Evolutionary conservation across 2,113 vertebrate genomes (phyloP), one percentile per base, ranked within the genome.

Genomic region (Pelusios castaneus): DNA sequence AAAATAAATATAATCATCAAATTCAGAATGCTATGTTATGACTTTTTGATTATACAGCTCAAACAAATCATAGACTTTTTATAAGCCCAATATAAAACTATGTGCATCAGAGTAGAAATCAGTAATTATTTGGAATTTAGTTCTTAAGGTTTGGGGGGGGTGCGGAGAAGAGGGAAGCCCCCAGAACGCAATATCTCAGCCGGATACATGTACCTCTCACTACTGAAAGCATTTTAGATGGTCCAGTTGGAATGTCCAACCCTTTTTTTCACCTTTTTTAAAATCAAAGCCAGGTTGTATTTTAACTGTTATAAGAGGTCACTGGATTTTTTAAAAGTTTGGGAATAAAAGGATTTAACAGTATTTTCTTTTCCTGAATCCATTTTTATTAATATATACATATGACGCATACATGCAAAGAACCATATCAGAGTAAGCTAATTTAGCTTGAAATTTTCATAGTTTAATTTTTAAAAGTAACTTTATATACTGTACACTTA

Each of bases 341-440:
- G 5, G 56, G 11, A 52, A 27, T 31, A 89, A 90, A 41, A 87
- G 27, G 54, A 51, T 70, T 8, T 91, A 27, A 38, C 12, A 70
- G 58, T 22, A 75, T 82, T 82, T 92, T 87, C 11, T 83, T 82
- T 63, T 67, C 90, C 0, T 55, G 54, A 31, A 83, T 41, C 41
- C 63, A 9, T 78, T 95, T 92, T 90, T 89, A 92, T 87, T 51
- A 94, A 78, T 70, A 60, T 47, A 58, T 41, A 43, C 31, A 17
- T 67, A 29, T 31, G 90, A 86, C 84, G 75, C 31, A 63, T 63
- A 31, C 16, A 67, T 70, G n/a, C 58, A 95, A 52, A 34, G 55
- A 2, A 1, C 84, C 87, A 85, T 79, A 52, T 80, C 76, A 41
- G 16, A 55, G 78, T 85, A 88, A 31, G 12, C n/a, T 41, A 89